phyloP scores from a whole-genome alignment of 1,140 invertebrate species.

The Pissodes strobi region DNA sequence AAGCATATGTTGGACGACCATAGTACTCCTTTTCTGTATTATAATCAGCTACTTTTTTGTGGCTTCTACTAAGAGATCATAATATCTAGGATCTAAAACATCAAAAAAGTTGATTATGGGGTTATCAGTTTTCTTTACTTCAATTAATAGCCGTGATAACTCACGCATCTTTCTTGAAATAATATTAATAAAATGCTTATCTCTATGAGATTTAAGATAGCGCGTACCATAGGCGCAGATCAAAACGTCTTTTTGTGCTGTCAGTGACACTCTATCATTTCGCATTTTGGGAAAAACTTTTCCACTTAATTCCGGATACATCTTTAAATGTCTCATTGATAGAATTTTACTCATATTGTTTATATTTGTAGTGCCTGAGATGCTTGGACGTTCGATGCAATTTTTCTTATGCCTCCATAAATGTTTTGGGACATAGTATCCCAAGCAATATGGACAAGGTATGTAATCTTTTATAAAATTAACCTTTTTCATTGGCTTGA shows the following conservation, averaged over 20 bases:
- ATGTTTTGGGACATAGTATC: constrained; percentile 5
- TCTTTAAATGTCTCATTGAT: too few species aligned
- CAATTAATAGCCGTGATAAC: constrained; percentile 41
- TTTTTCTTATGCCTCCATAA: constrained; percentile 28
- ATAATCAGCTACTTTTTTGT: constrained; percentile 25
- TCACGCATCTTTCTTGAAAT: constrained; percentile 47
- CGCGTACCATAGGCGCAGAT: constrained; percentile 46
- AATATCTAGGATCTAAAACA: constrained; percentile 37
- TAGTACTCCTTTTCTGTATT: constrained; percentile 17
- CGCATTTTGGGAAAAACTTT: constrained; percentile 37
- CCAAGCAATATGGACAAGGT: constrained; percentile 16
- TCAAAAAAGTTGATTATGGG: constrained; percentile 36
- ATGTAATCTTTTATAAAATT: background rate
- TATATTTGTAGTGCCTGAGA: too few species aligned
- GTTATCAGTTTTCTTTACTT: constrained; percentile 44
- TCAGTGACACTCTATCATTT: constrained; percentile 30
- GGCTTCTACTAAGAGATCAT: constrained; percentile 34
- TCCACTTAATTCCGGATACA: constrained; percentile 18
- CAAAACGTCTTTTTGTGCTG: constrained; percentile 42
- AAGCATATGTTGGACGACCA: constrained; percentile 21
- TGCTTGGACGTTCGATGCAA: too few species aligned
- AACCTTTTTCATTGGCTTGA: background rate
- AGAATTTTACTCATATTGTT: too few species aligned
- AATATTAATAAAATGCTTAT: constrained; percentile 46
- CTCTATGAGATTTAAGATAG: constrained; percentile 48